phyloP scores from a whole-genome alignment of 2,113 vertebrate genomes.

The Pitta sordida region DNA sequence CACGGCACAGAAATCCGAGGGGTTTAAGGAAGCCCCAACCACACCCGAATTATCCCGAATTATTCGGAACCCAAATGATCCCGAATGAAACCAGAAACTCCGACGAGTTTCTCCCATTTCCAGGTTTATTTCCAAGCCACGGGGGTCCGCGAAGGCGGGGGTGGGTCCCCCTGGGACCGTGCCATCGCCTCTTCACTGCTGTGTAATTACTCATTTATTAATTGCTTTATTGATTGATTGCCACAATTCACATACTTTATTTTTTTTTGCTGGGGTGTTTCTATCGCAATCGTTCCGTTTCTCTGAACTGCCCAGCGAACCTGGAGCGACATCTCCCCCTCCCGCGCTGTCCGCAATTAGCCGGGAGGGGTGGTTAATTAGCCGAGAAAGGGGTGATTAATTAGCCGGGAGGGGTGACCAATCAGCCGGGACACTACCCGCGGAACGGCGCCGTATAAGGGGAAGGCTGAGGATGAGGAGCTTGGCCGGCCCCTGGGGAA shows the following conservation, averaged over 20 bases:
- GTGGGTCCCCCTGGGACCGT: too few species aligned
- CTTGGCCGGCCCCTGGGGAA: too few species aligned
- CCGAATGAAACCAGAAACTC: too few species aligned
- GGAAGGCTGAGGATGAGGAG: background rate
- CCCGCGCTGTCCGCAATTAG: background rate
- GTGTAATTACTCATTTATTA: fast-evolving
- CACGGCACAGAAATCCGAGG: too few species aligned
- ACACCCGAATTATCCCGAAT: too few species aligned
- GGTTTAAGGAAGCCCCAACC: too few species aligned
- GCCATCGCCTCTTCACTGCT: too few species aligned
- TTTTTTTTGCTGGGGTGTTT: background rate
- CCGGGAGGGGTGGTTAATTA: background rate
- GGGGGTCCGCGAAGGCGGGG: too few species aligned
- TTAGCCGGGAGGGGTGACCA: background rate
- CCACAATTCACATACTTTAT: background rate
- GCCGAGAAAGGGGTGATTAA: background rate
- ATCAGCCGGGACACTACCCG: background rate
- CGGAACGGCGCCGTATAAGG: background rate
- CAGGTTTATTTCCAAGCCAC: too few species aligned
- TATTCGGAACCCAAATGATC: too few species aligned
- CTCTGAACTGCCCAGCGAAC: background rate
- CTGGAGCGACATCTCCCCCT: background rate
- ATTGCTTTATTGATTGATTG: background rate
- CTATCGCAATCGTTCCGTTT: background rate
- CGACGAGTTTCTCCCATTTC: too few species aligned